A percentile compares a stretch with the other conserved stretches of the same genome.
These are phyloP conservation scores for Acipenser transmontanus DNA, from an alignment of 2,797 vertebrate genomes.

Conservation along the genomic window DNA sequence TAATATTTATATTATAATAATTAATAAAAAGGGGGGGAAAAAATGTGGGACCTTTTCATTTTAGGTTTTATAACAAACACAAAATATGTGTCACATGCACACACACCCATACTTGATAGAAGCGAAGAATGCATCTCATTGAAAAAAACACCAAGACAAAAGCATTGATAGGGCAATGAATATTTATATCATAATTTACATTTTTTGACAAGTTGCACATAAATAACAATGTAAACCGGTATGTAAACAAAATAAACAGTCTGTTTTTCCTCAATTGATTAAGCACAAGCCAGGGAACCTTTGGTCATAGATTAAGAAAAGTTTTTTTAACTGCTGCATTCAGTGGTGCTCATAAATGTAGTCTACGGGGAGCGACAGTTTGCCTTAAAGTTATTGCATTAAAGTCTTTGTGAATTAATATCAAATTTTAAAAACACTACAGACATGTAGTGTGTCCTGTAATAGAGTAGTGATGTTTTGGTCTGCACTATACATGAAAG, in stretches of 20 bases:
- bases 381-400: constrained; percentile 56
- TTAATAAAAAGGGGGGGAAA: too few relatives aligned
- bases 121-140: too few relatives aligned
- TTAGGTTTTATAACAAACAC: too few relatives aligned
- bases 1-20: too few relatives aligned
- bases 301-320: constrained; percentile 68
- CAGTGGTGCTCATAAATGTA: constrained; percentile 56
- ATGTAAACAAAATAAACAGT: constrained; percentile 93
- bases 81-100: too few relatives aligned
- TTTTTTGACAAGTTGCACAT: constrained; percentile 93
- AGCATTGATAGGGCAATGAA: constrained; percentile 77
- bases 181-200: constrained; percentile 99
- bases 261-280: constrained; percentile 48
- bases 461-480: constrained; percentile 77
- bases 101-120: too few relatives aligned
- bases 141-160: constrained; percentile 28
- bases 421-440: constrained; percentile 57
- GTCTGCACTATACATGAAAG: constrained; percentile 60
- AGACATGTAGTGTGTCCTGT: constrained; percentile 59
- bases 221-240: constrained; percentile 98
- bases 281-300: constrained; percentile 69
- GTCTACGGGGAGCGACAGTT: constrained; percentile 42
- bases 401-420: constrained; percentile 53
- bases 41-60: too few relatives aligned
- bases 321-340: constrained; percentile 64